Evolutionary conservation across 2,797 vertebrate species (phyloP).

Genomic region (Decapterus maruadsi): DNA sequence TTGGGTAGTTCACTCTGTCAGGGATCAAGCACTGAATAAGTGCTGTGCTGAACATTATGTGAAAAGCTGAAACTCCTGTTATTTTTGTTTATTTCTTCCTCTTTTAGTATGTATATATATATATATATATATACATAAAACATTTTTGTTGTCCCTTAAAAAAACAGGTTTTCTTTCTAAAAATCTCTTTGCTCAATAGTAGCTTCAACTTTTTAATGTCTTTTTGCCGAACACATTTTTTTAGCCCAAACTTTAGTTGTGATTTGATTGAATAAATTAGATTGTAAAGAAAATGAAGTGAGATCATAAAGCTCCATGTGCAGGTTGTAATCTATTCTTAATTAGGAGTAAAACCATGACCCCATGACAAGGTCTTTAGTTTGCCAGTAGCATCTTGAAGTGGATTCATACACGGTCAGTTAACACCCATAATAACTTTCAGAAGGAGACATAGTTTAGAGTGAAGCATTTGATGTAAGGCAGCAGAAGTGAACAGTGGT

Average conservation of each 20-base stretch:
- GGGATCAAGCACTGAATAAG: background rate
- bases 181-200: background rate
- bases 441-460: conserved; percentile 36
- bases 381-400: conserved; percentile 49
- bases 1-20: conserved; percentile 17
- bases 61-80: background rate
- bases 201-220: background rate
- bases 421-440: conserved; percentile 54
- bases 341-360: conserved; percentile 51
- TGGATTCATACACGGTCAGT: conserved; percentile 63
- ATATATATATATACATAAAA: too few species aligned
- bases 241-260: background rate
- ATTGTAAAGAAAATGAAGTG: background rate
- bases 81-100: background rate
- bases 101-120: too few species aligned
- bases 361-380: conserved; percentile 54
- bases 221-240: background rate
- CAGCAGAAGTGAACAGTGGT: conserved; percentile 36
- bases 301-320: conserved; percentile 12
- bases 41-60: too few species aligned
- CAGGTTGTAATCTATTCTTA: conserved; percentile 59
- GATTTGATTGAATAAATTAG: background rate
- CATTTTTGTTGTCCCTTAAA: too few species aligned
- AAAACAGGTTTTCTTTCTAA: background rate
- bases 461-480: conserved; percentile 56